These are phyloP conservation scores for Nemopilema nomurai DNA, from an alignment of 30 jellyfish, hydroid and myxozoan genomes.

Conservation along the genomic window DNA sequence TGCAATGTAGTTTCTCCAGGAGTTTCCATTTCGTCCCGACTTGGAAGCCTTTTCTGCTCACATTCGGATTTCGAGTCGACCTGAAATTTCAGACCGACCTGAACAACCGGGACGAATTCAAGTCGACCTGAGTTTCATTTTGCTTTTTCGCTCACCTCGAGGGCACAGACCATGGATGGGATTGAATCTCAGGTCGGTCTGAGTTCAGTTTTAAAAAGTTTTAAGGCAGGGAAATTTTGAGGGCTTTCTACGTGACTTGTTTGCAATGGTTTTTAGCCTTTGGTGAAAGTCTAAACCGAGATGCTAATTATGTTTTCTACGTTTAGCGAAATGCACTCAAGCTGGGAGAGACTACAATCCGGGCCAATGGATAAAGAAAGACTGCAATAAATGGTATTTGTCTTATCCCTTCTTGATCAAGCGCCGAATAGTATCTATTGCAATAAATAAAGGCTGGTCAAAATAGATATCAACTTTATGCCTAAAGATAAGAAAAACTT, in stretches of 20 bases:
- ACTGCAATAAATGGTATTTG: constrained; percentile 28
- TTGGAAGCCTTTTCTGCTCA: constrained; percentile 13
- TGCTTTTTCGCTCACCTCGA: constrained; percentile 14
- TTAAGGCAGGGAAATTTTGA: too few species aligned
- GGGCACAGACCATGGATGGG: constrained; percentile 8
- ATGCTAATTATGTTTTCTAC: not conserved
- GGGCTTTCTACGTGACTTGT: too few species aligned
- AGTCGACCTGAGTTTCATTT: constrained; percentile 27
- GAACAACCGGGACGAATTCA: constrained; percentile 24
- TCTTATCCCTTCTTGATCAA: not conserved
- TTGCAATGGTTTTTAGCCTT: too few species aligned
- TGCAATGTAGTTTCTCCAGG: not conserved
- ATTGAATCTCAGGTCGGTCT: constrained; percentile 16
- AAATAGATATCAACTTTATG: too few species aligned
- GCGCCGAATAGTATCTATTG: too few species aligned
- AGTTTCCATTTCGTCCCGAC: constrained; percentile 8
- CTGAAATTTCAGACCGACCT: constrained; percentile 40
- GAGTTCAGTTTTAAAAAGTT: too few species aligned
- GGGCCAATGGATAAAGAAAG: constrained; percentile 15
- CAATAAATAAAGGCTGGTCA: too few species aligned
- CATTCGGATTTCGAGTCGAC: constrained; percentile 22
- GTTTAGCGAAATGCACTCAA: constrained; percentile 21
- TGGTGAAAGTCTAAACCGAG: not conserved
- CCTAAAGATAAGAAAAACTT: too few species aligned
- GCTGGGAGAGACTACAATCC: constrained; percentile 15